Base-by-base conservation (phyloP, 2,113 vertebrate genomes). In the Argyrosomus japonicus region DNA sequence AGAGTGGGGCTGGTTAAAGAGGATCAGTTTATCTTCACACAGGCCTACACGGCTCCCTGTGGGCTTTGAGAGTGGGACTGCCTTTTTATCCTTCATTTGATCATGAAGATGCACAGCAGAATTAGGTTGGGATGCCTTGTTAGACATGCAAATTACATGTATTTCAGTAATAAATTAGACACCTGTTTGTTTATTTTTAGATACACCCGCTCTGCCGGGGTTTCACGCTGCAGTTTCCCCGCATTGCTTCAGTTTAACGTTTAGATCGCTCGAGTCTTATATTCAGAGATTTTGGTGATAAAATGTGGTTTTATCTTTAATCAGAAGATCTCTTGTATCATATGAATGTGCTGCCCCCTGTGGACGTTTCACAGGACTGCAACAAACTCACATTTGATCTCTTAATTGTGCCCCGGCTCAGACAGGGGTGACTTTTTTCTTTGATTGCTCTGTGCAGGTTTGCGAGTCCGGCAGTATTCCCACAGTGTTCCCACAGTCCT, bases 1-100 rank as follows among this genome's bases (percentile, higher is more conserved):
- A 91, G 88, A 91, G 87, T 43, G 81, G 65, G 76, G 88, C 91
- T 90, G 91, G 84, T 91, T 93, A 95, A 94, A 86, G 88, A 93
- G 88, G 92, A 93, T 88, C 89, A 84, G 74, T 90, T 93, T 88
- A 92, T 93, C 90, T 91, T 92, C 91, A 85, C 87, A 74, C 65
- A 89, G 86, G 85, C 87, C 90, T 89, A 80, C 84, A 80, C 53
- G 80, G 75, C 76, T 90, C 83, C 90, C 87, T 32, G 60, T 81
- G 82, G 90, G 82, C 83, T 82, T 82, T 56, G 32, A 87, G 82
- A 70, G 74, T 88, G 87, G 64, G 68, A 73, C 77, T 10, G 61
- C 81, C 64, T 83, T 75, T 70, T 85, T 79, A 91, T 89, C 84
- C 68, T 71, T 61, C 60, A 73, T 60, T 84, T 83, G 75, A 91